Evolutionary conservation across 2,888 invertebrate species (phyloP), one percentile per base, ranked within the genome.

Genomic region (Drosophila falleni): DNA sequence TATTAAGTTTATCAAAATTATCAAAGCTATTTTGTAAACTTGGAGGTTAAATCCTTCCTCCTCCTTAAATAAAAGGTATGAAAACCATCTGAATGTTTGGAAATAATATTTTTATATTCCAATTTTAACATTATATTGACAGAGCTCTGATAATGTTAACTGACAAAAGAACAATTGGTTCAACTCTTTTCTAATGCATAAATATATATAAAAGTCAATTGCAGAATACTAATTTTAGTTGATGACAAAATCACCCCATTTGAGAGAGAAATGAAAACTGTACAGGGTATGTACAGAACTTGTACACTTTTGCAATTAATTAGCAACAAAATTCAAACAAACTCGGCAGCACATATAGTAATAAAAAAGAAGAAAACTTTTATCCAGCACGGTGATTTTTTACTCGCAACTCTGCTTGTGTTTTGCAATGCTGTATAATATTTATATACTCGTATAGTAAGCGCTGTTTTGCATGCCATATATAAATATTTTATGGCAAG

Each of bases 401-500:
- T 53, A 56, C 65, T 58, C 49, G 67, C 55, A 79, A 70, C 72
- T 78, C 54, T 58, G 49, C n/a, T 33, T 46, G 69, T 72, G 60
- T 83, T 77, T 77, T 89, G 70, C 71, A 67, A 66, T 63, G 13
- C 19, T 62, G 39, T 50, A 59, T 64, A 39, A 55, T 50, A 62
- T 68, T 5, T 59, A 46, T 78, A 10, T 29, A 16, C 62, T 58
- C 47, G 23, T 29, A 37, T 51, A 23, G 42, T 63, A 47, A 65
- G 53, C 3, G 2, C 23, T 50, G 59, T 73, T 63, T 74, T 68
- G 61, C 65, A 44, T 51, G 71, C 67, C 71, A 76, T 74, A 76
- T 74, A 86, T 88, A 88, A 86, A 88, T 89, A 90, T 86, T 87
- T 89, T 83, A 90, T 87, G 81, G 74, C 70, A 74, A 82, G 69